Evolutionary conservation across 2,113 vertebrate genomes (phyloP).

Genomic region (Neogobius melanostomus): DNA sequence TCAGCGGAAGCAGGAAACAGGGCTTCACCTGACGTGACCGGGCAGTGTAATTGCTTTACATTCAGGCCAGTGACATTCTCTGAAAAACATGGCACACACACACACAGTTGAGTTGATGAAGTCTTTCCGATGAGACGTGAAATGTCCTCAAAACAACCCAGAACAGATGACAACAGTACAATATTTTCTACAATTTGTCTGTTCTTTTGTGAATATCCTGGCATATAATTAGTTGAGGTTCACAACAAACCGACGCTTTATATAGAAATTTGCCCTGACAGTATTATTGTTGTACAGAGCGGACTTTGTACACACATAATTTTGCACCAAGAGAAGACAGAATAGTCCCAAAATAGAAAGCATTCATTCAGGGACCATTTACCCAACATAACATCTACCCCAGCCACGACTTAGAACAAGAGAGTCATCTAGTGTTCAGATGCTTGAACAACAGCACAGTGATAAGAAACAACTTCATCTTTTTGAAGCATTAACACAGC

Average conservation of each 20-base stretch:
- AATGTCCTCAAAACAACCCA: no score
- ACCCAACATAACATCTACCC: background rate
- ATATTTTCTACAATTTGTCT: no score
- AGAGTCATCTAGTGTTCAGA: no score
- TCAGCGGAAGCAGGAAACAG: conserved; percentile 60
- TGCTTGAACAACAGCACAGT: no score
- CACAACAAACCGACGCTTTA: no score
- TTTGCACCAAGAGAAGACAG: background rate
- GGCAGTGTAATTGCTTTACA: conserved; percentile 43
- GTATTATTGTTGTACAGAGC: background rate
- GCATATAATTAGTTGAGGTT: no score
- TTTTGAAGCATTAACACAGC: no score
- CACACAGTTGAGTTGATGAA: no score
- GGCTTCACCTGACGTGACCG: conserved; percentile 59
- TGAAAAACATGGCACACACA: background rate
- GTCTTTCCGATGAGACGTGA: no score
- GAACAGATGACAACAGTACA: no score
- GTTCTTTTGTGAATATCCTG: no score
- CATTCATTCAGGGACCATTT: background rate
- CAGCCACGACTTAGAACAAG: background rate
- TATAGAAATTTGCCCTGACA: background rate
- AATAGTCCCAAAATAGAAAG: background rate
- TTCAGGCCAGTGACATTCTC: conserved; percentile 37
- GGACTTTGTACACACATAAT: background rate
- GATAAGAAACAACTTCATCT: no score